Base-by-base conservation (phyloP, 1,140 invertebrate genomes). In the Drosophila virilis region DNA sequence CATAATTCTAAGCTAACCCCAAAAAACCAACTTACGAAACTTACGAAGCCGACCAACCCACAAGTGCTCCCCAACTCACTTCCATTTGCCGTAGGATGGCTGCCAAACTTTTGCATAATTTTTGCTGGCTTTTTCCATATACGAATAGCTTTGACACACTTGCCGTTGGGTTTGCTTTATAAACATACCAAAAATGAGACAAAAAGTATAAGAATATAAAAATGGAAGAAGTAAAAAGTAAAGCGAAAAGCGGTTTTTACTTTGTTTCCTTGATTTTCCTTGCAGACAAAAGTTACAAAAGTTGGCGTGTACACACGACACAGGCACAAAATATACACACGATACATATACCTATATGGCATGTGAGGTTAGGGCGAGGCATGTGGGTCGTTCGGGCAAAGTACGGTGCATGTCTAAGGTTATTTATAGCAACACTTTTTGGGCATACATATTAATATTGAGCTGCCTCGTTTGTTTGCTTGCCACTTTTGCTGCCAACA, bases 371-470 rank as follows among this genome's bases (percentile, higher is more conserved):
- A 66, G 59, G 55, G 61, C 55, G 50, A 54, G 73, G 57, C 38
- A 7, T 35, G 15, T 51, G 28, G 37, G 50, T 51, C 28, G 37
- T 42, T 51, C 28, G 35, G 54, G 32, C 15, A 13, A 52, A 33
- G 58, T 37, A 50, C 52, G n/a, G 15, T 58, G 66, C 75, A 70
- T 72, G 80, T 83, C 62, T 86, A 54, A 82, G 76, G 83, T 82
- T 86, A 86, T 86, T 86, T 86, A 86, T 86, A 86, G 83, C 75
- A 78, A 79, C 78, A 88, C 71, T 86, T 85, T 85, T 85, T 80
- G 35, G 82, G 72, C 43, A 17, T 40, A 67, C 43, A 66, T 32
- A 62, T 70, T 79, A 65, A 60, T 66, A 69, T 83, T 72, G 82
- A 65, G 65, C 54, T 78, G 55, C 42, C 43, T 62, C 38, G 61